These are phyloP conservation scores for Poecilia picta DNA, from an alignment of 2,797 vertebrate genomes.

Conservation along the genomic window DNA sequence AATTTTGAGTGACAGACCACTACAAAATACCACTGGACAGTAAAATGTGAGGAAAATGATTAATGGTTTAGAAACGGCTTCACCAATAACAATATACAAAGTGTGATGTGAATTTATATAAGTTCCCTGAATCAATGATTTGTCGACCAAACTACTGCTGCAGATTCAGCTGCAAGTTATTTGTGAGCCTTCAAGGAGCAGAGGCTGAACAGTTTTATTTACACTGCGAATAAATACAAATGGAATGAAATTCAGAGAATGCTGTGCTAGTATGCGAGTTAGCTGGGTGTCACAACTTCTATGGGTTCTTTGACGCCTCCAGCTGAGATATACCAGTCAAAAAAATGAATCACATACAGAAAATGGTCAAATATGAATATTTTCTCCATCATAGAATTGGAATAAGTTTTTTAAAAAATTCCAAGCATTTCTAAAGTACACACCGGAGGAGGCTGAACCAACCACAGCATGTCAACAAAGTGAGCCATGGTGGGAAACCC, in stretches of 20 bases:
- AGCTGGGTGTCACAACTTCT: background rate
- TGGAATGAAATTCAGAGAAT: background rate
- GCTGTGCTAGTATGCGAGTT: background rate
- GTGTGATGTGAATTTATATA: background rate
- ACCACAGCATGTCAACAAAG: constrained; percentile 22
- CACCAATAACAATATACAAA: background rate
- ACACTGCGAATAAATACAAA: background rate
- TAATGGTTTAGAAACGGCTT: background rate
- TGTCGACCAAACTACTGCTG: background rate
- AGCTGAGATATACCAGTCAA: background rate
- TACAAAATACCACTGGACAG: background rate
- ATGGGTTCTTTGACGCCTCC: background rate
- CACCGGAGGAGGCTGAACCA: constrained; percentile 11
- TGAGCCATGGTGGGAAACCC: constrained; percentile 31
- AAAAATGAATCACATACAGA: too few species aligned
- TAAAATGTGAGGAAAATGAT: background rate
- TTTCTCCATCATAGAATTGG: background rate
- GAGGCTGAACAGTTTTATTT: background rate
- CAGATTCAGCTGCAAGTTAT: background rate
- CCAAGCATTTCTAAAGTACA: background rate
- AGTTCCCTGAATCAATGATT: background rate
- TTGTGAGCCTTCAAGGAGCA: background rate
- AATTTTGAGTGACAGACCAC: background rate
- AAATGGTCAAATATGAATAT: background rate
- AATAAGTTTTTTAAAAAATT: background rate